Conservation (phyloP, 1,140 invertebrate species). For the Drosophila neocordata region DNA sequence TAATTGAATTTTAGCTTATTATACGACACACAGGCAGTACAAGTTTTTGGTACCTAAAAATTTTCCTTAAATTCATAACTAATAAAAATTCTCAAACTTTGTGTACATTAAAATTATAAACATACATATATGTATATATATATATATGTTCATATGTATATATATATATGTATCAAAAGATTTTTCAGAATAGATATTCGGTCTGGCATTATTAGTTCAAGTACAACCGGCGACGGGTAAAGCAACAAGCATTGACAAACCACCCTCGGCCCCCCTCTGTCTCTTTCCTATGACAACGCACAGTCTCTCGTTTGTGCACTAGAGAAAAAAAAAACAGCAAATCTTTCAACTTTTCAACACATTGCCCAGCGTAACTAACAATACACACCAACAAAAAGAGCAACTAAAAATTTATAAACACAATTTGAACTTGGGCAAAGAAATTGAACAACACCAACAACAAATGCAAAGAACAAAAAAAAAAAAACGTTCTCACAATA, state of each 20-base stretch:
- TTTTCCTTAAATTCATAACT: background rate
- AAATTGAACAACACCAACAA: constrained; percentile 32
- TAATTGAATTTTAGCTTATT: too few relatives aligned
- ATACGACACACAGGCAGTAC: too few relatives aligned
- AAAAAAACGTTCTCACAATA: constrained; percentile 10
- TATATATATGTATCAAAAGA: background rate
- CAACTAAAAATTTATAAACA: constrained; percentile 20
- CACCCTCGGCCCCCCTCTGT: background rate
- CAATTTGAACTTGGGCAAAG: constrained; percentile 51
- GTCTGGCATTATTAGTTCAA: constrained; percentile 57
- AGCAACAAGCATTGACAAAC: constrained; percentile 56
- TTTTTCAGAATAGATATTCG: background rate
- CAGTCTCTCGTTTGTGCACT: constrained; percentile 14
- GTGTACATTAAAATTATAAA: too few relatives aligned
- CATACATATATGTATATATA: too few relatives aligned
- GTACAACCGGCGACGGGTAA: constrained; percentile 64
- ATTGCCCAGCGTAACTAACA: constrained; percentile 16
- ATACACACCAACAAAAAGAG: constrained; percentile 15
- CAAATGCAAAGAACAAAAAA: background rate
- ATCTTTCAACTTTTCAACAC: constrained; percentile 64
- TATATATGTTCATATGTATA: background rate
- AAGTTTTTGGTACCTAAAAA: background rate
- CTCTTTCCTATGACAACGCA: background rate
- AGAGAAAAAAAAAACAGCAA: constrained; percentile 38
- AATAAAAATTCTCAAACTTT: background rate